Conservation (phyloP, 1,140 invertebrate genomes). For the Drosophila leontia region DNA sequence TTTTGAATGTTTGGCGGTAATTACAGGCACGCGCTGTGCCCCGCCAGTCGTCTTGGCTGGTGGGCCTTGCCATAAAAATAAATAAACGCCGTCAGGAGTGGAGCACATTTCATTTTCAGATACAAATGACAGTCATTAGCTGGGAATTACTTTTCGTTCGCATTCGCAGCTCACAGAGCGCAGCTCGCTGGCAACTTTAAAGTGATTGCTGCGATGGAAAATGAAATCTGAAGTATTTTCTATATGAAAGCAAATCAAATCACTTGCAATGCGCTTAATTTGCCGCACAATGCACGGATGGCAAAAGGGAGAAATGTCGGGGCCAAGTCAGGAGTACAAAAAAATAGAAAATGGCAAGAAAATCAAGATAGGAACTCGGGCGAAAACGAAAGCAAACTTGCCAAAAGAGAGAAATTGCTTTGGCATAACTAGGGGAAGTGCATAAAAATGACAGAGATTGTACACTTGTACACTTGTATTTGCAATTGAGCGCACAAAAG, state of each 20-base stretch:
- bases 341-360: slow-evolving; percentile 29
- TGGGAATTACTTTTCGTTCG: slow-evolving; percentile 70
- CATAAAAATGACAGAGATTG: slow-evolving; percentile 79
- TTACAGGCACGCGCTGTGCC: slow-evolving; percentile 60
- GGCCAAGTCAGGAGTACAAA: slow-evolving; percentile 14
- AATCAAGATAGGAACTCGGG: slow-evolving; percentile 51
- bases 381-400: slow-evolving; percentile 48
- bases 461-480: slow-evolving; percentile 62
- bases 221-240: slow-evolving; percentile 61
- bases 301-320: slow-evolving; percentile 17
- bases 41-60: slow-evolving; percentile 26
- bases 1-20: slow-evolving; percentile 63
- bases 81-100: slow-evolving; percentile 63
- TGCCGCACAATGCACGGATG: slow-evolving; percentile 69
- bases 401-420: slow-evolving; percentile 70
- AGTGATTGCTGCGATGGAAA: slow-evolving; percentile 62
- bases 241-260: slow-evolving; percentile 73
- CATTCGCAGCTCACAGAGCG: slow-evolving; percentile 13
- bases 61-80: slow-evolving; percentile 66
- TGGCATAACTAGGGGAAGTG: slow-evolving; percentile 70
- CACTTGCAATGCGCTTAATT: slow-evolving; percentile 78
- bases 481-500: slow-evolving; percentile 81
- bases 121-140: slow-evolving; percentile 78
- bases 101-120: slow-evolving; percentile 67
- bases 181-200: slow-evolving; percentile 53